Conservation (phyloP, 1,140 invertebrate species). For the Neodiprion pinetum region DNA sequence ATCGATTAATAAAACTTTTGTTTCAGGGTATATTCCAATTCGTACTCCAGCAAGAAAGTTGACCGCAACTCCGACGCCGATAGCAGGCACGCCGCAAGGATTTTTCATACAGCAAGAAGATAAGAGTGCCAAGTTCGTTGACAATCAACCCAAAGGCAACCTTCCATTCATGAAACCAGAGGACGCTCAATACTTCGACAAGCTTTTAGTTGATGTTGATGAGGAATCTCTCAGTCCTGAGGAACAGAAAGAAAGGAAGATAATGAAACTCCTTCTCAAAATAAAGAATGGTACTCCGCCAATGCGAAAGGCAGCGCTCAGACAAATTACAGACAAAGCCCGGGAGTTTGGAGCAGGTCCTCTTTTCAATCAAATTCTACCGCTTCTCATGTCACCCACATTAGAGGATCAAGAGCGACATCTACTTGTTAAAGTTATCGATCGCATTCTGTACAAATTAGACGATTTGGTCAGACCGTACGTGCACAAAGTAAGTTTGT, state of each 20-base stretch:
- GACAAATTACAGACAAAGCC: conserved; percentile 99
- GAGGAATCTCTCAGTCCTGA: conserved; percentile 95
- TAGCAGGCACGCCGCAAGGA: conserved; percentile 89
- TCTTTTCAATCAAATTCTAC: conserved; percentile 98
- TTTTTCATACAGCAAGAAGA: conserved; percentile 96
- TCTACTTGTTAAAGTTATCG: conserved; percentile 99
- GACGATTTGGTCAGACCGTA: conserved; percentile 99
- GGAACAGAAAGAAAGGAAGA: conserved; percentile 98
- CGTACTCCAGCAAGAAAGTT: conserved; percentile 96
- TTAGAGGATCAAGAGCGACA: conserved; percentile 99
- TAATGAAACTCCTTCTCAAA: conserved; percentile 98
- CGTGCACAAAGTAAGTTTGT: conserved; percentile 87
- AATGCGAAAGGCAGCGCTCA: conserved; percentile 96
- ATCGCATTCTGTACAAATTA: conserved; percentile 97
- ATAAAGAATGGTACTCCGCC: conserved; percentile 99
- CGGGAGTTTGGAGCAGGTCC: conserved; percentile 98
- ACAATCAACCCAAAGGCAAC: conserved; percentile 97
- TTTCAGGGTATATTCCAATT: conserved; percentile 90
- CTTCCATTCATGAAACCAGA: conserved; percentile 99
- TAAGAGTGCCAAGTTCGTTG: conserved; percentile 86
- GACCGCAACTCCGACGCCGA: conserved; percentile 96
- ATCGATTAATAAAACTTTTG: neutral
- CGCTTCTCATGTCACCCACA: conserved; percentile 98
- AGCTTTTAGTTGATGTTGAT: conserved; percentile 96
- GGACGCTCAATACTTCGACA: conserved; percentile 99